phyloP scores from a whole-genome alignment of 2,113 vertebrate genomes.

The Pitta sordida region DNA sequence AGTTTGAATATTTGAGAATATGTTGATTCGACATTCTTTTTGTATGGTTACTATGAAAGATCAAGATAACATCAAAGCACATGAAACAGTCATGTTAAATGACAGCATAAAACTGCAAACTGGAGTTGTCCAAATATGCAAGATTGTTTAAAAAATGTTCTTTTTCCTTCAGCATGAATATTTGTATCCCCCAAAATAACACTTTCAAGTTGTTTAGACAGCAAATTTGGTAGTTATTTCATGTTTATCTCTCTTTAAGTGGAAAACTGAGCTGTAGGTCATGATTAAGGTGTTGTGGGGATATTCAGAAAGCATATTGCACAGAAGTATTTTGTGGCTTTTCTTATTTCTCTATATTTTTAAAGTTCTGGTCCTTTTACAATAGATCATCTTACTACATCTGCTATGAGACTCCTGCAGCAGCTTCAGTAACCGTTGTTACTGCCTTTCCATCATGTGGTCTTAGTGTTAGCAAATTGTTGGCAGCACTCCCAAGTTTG shows the following conservation, averaged over 20 bases:
- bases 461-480: neutral
- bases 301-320: neutral
- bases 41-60: neutral
- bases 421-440: neutral
- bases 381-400: neutral
- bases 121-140: neutral
- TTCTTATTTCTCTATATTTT: neutral
- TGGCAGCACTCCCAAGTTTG: neutral
- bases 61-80: neutral
- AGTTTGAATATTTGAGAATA: neutral
- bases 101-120: neutral
- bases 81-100: neutral
- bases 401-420: neutral
- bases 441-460: neutral
- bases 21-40: neutral
- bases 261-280: neutral
- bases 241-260: neutral
- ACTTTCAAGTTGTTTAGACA: neutral
- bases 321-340: neutral
- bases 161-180: neutral
- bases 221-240: neutral
- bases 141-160: neutral
- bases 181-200: neutral
- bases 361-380: neutral
- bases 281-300: neutral